Base-by-base conservation (phyloP, 2,113 vertebrate species). In the Pampusana beccarii region DNA sequence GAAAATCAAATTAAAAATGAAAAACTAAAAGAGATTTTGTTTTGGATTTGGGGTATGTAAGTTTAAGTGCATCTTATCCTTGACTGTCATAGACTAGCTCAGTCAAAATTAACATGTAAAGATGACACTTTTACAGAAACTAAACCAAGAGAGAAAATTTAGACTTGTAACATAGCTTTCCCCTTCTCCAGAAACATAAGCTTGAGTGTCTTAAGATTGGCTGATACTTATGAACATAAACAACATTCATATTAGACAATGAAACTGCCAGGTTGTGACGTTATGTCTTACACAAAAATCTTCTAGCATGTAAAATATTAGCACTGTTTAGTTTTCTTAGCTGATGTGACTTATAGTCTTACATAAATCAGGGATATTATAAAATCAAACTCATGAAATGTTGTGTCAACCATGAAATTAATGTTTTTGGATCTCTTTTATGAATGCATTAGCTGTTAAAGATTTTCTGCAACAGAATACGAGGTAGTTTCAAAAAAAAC, bases 301-400 rank as follows among this genome's bases (percentile, higher is more conserved):
- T 66, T 91, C 56, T 8, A 74, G 16, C 72, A 64, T 86, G 69
- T 92, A 91, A 94, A 95, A 88, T 96, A 80, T 58, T 54, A 84
- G 5, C 23, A 77, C 28, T 89, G 42, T 92, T 78, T 95, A 72
- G 50, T 78, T 97, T 97, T 97, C 93, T 96, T 92, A 80, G 92
- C 56, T 60, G 61, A 87, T 67, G 51, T 90, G 85, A 50, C n/a
- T 84, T 80, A 50, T 0, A 94, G 75, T 17, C 40, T 75, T 42
- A 66, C 29, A 48, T 79, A 96, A 93, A 95, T 93, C 28, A 57
- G 25, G 61, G 64, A 56, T 66, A 42, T 50, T 86, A 77, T 92
- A 92, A 97, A 95, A 93, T 89, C 60, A 87, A 90, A 77, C 26
- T 28, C 50, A 70, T 93, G 14, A 96, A 97, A 93, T 90, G 19